phyloP scores from a whole-genome alignment of 92 coral and sea anemone species.

The Pocillopora meandrina region DNA sequence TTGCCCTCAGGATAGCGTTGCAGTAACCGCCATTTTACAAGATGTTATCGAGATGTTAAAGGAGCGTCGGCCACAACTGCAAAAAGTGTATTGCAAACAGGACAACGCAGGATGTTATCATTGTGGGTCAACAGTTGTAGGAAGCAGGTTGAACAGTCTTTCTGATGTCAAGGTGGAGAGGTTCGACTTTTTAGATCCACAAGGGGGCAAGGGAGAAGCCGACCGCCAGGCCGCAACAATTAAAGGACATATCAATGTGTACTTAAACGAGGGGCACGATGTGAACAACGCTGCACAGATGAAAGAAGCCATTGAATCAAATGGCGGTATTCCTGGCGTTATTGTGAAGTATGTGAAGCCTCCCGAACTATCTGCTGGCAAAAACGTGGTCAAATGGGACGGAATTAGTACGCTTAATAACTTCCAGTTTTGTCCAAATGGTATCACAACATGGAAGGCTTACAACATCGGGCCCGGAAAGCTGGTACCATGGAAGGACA shows the following conservation, averaged over 20 bases:
- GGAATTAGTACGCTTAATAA: too few relatives aligned
- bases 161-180: conserved; percentile 36
- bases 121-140: conserved; percentile 31
- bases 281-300: conserved; percentile 21
- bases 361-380: not conserved
- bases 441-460: too few relatives aligned
- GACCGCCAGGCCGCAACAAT: conserved; percentile 45
- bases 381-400: too few relatives aligned
- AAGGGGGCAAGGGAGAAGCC: conserved; percentile 45
- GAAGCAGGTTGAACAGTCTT: not conserved
- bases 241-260: conserved; percentile 26
- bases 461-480: too few relatives aligned
- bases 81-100: conserved; percentile 46
- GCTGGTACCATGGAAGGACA: too few relatives aligned
- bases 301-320: conserved; percentile 41
- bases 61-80: conserved; percentile 21
- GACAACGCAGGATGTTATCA: conserved; percentile 58
- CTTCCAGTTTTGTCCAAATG: too few relatives aligned
- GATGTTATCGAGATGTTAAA: conserved; percentile 22
- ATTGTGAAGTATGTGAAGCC: conserved; percentile 32
- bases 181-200: conserved; percentile 47
- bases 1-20: conserved; percentile 36
- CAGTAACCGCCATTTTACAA: conserved; percentile 29
- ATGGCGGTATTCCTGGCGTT: conserved; percentile 37
- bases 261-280: conserved; percentile 42